Evolutionary conservation across 1,140 invertebrate genomes (phyloP).

Genomic region (Amyelois transitella): DNA sequence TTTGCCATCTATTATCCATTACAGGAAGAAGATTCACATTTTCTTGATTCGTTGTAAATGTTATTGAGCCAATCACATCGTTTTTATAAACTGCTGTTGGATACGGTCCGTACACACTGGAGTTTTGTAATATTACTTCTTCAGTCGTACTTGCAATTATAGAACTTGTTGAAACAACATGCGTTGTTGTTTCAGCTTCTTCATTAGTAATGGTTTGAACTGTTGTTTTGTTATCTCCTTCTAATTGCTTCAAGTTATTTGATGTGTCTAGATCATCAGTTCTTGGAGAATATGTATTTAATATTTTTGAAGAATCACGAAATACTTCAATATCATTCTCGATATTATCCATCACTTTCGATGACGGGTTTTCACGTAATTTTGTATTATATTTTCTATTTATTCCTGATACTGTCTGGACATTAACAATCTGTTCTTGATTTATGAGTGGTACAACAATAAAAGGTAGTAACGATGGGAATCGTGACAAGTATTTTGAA

Average conservation of each 20-base stretch:
- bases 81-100: slow-evolving; percentile 34
- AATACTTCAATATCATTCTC: slow-evolving; percentile 19
- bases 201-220: background rate
- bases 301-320: slow-evolving; percentile 12
- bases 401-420: slow-evolving; percentile 8
- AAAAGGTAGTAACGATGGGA: slow-evolving; percentile 34
- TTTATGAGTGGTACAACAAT: slow-evolving; percentile 37
- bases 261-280: background rate
- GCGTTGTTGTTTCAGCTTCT: slow-evolving; percentile 10
- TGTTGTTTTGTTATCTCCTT: background rate
- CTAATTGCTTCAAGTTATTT: background rate
- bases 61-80: slow-evolving; percentile 22
- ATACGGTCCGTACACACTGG: slow-evolving; percentile 20
- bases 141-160: slow-evolving; percentile 7
- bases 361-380: background rate
- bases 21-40: slow-evolving; percentile 21
- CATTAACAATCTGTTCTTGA: slow-evolving; percentile 29
- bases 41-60: slow-evolving; percentile 23
- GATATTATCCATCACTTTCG: background rate
- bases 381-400: background rate
- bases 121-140: slow-evolving; percentile 7
- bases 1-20: slow-evolving; percentile 33
- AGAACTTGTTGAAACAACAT: slow-evolving; percentile 5
- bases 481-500: slow-evolving; percentile 10
- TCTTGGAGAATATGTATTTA: slow-evolving; percentile 4